These are phyloP conservation scores for Podargus strigoides DNA, from an alignment of 2,797 vertebrate genomes.

Conservation along the genomic window DNA sequence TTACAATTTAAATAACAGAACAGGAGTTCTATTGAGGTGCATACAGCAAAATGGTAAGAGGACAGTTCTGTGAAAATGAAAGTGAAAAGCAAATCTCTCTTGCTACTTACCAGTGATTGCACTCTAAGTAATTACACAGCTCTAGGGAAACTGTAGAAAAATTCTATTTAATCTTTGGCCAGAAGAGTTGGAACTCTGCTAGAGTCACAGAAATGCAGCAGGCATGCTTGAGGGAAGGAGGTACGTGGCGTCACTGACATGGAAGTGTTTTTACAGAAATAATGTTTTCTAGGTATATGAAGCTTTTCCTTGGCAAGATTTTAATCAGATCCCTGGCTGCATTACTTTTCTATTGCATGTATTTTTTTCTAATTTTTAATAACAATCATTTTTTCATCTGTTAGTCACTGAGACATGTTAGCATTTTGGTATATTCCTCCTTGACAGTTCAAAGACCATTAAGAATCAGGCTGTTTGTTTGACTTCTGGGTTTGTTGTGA, in stretches of 20 bases:
- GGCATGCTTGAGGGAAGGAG: background rate
- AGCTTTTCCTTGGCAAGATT: background rate
- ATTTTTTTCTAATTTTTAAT: background rate
- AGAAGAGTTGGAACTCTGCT: background rate
- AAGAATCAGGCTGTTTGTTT: background rate
- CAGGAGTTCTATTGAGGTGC: background rate
- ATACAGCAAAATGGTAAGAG: background rate
- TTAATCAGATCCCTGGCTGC: background rate
- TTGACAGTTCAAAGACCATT: background rate
- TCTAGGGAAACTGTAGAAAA: background rate
- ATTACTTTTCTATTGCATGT: background rate
- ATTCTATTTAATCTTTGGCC: background rate
- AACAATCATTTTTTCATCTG: background rate
- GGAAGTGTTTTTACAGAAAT: background rate
- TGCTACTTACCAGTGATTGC: background rate
- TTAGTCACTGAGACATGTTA: background rate
- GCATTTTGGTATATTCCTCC: background rate
- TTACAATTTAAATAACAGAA: background rate
- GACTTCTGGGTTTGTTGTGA: background rate
- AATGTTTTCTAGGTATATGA: background rate
- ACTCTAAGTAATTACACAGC: background rate
- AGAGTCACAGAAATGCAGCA: background rate
- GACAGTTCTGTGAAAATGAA: background rate
- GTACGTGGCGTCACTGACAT: background rate
- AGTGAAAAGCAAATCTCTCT: background rate